Evolutionary conservation across 2,797 vertebrate genomes (phyloP).

Genomic region (Remorina albescens): DNA sequence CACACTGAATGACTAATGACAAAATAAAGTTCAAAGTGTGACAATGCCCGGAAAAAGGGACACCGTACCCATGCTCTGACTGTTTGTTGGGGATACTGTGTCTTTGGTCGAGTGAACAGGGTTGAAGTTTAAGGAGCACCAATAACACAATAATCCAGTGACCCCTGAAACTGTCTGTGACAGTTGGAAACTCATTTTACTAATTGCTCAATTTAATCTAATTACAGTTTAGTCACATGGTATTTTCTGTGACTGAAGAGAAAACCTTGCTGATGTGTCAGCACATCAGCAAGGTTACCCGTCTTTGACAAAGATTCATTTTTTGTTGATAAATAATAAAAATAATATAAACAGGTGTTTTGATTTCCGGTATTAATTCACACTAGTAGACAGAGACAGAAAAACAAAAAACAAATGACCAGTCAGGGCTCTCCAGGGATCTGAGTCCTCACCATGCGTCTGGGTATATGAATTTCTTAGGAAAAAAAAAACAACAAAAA

Average conservation of each 20-base stretch:
- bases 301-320: no score
- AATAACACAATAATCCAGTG: conserved; percentile 59
- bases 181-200: conserved; percentile 77
- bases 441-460: conserved; percentile 15
- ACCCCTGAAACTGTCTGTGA: conserved; percentile 77
- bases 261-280: no score
- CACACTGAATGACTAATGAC: no score
- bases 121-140: conserved; percentile 49
- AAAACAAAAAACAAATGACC: conserved; percentile 26
- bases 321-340: background rate
- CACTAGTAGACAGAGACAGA: conserved; percentile 42
- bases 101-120: conserved; percentile 56
- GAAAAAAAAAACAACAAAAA: conserved; percentile 5
- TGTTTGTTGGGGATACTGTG: conserved; percentile 21
- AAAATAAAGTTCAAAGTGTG: background rate
- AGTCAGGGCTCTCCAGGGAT: conserved; percentile 17
- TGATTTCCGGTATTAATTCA: conserved; percentile 22
- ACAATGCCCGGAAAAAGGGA: background rate
- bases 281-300: background rate
- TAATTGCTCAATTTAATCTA: conserved; percentile 84
- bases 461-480: conserved; percentile 7
- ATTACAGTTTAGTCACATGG: conserved; percentile 72
- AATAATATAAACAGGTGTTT: conserved; percentile 17
- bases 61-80: conserved; percentile 4
- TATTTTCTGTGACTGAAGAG: conserved; percentile 60